A percentile compares a stretch with the other conserved stretches of the same genome.
Conservation (phyloP, 2,797 vertebrate genomes). For the Danio tinwini region DNA sequence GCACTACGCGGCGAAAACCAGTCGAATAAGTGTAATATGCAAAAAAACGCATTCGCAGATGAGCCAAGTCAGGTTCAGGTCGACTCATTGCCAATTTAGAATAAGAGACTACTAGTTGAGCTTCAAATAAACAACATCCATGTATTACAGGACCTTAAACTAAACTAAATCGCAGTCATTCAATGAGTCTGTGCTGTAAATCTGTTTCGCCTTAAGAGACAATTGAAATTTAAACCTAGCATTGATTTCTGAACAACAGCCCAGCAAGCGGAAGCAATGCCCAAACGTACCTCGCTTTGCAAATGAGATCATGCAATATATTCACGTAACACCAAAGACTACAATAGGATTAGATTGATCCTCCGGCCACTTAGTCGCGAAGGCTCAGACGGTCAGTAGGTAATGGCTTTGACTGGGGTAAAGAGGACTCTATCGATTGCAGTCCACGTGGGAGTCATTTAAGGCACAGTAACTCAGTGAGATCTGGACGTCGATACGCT, state of each 20-base stretch:
- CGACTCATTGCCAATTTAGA: conserved; percentile 63
- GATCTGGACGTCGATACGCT: conserved; percentile 34
- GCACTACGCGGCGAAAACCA: conserved; percentile 60
- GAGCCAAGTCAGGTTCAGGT: conserved; percentile 57
- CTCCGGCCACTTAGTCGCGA: not conserved
- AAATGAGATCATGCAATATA: not conserved
- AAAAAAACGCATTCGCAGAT: conserved; percentile 74
- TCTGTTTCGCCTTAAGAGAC: not conserved
- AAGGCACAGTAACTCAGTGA: not conserved
- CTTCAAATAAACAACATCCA: not conserved
- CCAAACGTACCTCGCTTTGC: not conserved
- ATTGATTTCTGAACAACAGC: conserved; percentile 22
- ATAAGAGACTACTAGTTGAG: not conserved
- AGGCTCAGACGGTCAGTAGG: not conserved
- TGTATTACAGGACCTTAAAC: not conserved
- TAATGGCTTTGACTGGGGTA: conserved; percentile 7
- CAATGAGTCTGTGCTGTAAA: not conserved
- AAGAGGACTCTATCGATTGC: conserved; percentile 36
- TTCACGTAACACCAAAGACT: not conserved
- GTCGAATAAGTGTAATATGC: conserved; percentile 63
- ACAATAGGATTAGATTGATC: conserved; percentile 25
- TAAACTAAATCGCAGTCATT: not conserved
- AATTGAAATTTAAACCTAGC: conserved; percentile 3
- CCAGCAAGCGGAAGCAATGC: conserved; percentile 2
- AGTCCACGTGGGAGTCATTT: conserved; percentile 4